phyloP scores from a whole-genome alignment of 92 coral and sea anemone genomes.

The Zoanthus sociatus region DNA sequence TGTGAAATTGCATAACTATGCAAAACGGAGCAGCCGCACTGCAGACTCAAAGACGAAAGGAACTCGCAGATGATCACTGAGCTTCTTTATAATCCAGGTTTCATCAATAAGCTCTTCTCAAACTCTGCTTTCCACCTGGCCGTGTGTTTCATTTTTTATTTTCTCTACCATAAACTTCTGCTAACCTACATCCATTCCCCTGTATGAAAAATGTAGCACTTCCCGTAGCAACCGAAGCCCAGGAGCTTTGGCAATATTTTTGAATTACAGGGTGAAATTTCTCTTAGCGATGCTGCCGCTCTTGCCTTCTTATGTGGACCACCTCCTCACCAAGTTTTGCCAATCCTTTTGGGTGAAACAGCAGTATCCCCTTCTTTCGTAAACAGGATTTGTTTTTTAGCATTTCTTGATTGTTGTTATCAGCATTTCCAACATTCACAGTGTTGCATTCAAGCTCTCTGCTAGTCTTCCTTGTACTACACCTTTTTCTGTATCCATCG shows the following conservation, averaged over 20 bases:
- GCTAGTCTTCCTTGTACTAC: no score
- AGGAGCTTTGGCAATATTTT: slow-evolving; percentile 2
- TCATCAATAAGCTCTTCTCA: slow-evolving; percentile 40
- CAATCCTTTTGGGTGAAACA: background rate
- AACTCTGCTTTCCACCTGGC: slow-evolving; percentile 21
- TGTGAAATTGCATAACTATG: slow-evolving; percentile 42
- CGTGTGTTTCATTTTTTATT: slow-evolving; percentile 1
- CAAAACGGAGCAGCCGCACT: slow-evolving; percentile 31
- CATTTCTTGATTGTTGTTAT: background rate
- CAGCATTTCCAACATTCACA: slow-evolving; percentile 1
- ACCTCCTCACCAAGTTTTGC: background rate
- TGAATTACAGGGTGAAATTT: background rate
- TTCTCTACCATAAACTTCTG: background rate
- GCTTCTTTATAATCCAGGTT: slow-evolving; percentile 37
- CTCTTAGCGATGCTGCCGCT: background rate
- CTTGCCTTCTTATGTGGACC: background rate
- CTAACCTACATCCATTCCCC: slow-evolving; percentile 27
- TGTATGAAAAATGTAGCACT: slow-evolving; percentile 20
- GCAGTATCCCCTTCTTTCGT: background rate
- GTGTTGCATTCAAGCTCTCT: no score
- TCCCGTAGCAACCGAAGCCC: slow-evolving; percentile 35
- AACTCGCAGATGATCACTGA: slow-evolving; percentile 45
- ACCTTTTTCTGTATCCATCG: no score
- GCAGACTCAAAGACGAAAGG: slow-evolving; percentile 44
- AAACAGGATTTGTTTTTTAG: background rate